Evolutionary conservation across 2,888 invertebrate species (phyloP), one percentile per base, ranked within the genome.

Genomic region (Trachelus troglodyta): DNA sequence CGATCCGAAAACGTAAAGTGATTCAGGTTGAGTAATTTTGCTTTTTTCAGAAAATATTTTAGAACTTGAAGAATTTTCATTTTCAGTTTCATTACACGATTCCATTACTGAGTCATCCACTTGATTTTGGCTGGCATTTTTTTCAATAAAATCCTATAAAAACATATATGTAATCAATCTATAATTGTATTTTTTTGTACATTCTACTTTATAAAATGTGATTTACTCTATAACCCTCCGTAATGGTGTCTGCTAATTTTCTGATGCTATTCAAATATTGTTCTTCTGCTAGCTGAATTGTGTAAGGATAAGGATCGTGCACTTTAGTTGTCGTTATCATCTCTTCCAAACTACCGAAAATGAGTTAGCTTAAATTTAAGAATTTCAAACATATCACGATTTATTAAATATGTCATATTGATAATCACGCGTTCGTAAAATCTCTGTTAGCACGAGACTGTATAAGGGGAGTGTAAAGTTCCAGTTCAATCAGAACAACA

Each of bases 401-500:
- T 85, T 85, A 74, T 4, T 71, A 15, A 76, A 80, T 80, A 74
- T 76, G 71, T 4, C 76, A 1, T 75, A 12, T 11, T 56, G 4
- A 15, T 69, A 81, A 69, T 81, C 77, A 82, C 85, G 80, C 71
- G 34, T 77, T 33, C 11, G 82, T 78, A 23, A 85, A 83, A 15
- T 88, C 86, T 31, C 75, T 69, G 34, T 68, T 71, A 1, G 81
- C 75, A 77, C 74, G 81, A 30, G 82, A 81, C 33, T 79, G 31
- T n/a, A 85, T 35, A 6, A 89, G 77, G 4, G 89, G 83, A 12
- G 73, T 56, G 71, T 81, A 78, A n/a, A 89, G 77, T 76, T 87
- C 85, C 34, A 89, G 81, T 76, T 89, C 86, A n/a, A 89, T 79
- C 33, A 89, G 75, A 6, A 89, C 78, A n/a, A 89, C 79, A 69